A percentile compares a stretch with the other conserved stretches of the same genome.
phyloP scores from a whole-genome alignment of 2,113 vertebrate genomes.

The Notarius quadriscutis region DNA sequence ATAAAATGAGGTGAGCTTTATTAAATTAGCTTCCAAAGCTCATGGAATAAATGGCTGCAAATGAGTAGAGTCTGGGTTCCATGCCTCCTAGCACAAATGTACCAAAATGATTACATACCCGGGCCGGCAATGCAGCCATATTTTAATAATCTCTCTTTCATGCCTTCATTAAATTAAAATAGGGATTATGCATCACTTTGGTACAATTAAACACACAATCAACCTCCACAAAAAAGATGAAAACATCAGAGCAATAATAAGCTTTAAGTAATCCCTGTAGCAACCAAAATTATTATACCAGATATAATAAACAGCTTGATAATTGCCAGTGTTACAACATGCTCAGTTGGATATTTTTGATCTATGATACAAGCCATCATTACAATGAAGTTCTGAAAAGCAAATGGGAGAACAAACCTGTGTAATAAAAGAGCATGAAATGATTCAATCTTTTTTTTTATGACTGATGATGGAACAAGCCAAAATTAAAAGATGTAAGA shows the following conservation, averaged over 20 bases:
- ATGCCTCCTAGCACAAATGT: slow-evolving; percentile 73
- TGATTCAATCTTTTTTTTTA: slow-evolving; percentile 17
- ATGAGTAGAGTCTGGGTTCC: slow-evolving; percentile 70
- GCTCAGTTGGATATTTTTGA: slow-evolving; percentile 70
- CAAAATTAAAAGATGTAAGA: slow-evolving; percentile 11
- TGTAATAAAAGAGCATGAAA: slow-evolving; percentile 11
- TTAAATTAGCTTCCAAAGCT: slow-evolving; percentile 59
- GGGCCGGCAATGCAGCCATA: slow-evolving; percentile 64
- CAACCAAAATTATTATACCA: slow-evolving; percentile 72
- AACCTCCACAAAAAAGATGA: slow-evolving; percentile 56
- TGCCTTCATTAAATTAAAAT: slow-evolving; percentile 77
- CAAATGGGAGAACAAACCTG: slow-evolving; percentile 1
- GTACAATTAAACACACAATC: slow-evolving; percentile 79
- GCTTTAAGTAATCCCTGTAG: slow-evolving; percentile 78
- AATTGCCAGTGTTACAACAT: slow-evolving; percentile 67
- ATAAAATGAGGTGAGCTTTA: slow-evolving; percentile 69
- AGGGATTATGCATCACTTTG: slow-evolving; percentile 76
- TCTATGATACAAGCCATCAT: slow-evolving; percentile 31
- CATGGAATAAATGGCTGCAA: slow-evolving; percentile 74
- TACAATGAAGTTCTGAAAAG: slow-evolving; percentile 5
- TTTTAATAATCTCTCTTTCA: slow-evolving; percentile 75
- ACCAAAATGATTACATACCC: slow-evolving; percentile 66
- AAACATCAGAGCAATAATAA: slow-evolving; percentile 75
- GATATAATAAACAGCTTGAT: slow-evolving; percentile 70
- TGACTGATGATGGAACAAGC: slow-evolving; percentile 33